Base-by-base conservation (phyloP, 2,797 vertebrate genomes). In the Acipenser ruthenus region DNA sequence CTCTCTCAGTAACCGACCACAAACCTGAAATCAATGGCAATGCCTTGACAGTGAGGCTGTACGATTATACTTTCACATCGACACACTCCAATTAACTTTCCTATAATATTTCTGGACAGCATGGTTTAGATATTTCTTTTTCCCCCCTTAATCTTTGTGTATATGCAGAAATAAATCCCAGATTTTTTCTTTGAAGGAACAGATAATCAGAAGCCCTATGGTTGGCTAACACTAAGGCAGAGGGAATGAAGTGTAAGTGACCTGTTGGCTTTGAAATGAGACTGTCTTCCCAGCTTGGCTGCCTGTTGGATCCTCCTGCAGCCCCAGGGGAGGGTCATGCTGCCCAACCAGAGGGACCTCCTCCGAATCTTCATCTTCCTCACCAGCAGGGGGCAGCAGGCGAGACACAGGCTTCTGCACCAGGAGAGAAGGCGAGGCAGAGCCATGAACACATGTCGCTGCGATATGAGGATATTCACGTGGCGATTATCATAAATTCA, bases 241-340 rank as follows among this genome's bases (percentile, higher is more conserved):
- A 23, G 13, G n/a, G 50, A 53, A 18, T 61, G 50, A 48, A n/a
- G 53, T 11, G 55, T 18, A 48, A 78, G 71, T 60, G 12, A 81
- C 78, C 68, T n/a, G 6, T 50, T 62, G 8, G 0, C 66, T 68
- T 53, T 68, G 68, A 63, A 82, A 77, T 52, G 59, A 71, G 52
- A 73, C 72, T 4, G 50, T 68, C 66, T 71, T 81, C 52, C 37
- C 68, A 15, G 10, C 65, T 7, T 61, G 72, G 1, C 6, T 10
- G 66, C 60, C 5, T 9, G 62, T 49, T 49, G 68, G 9, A 63
- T 77, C 73, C 67, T 76, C 79, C 53, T 87, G 85, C 63, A 84
- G 77, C 72, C 88, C 77, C 10, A 87, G 81, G 11, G 87, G 85
- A 15, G 82, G 85, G 67, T 84, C 82, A 0, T 88, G 88, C 62